Evolutionary conservation across 2,888 invertebrate genomes (phyloP).

Genomic region (Acleris cristana): DNA sequence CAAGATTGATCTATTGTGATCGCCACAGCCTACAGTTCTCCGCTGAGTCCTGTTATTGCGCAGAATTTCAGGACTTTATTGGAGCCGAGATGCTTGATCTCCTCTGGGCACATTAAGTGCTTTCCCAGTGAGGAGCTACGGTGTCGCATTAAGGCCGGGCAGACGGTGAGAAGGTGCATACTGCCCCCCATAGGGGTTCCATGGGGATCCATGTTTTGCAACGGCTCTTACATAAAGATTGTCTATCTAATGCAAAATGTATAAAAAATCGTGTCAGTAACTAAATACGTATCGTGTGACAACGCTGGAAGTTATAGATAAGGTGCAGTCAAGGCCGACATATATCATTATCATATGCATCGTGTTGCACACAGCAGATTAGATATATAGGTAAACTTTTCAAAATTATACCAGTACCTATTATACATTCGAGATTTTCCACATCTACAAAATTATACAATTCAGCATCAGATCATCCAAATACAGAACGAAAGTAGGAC

Average conservation of each 20-base stretch:
- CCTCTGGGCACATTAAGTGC: too few relatives aligned
- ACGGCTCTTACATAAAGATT: neutral
- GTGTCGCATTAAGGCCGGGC: too few relatives aligned
- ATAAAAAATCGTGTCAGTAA: conserved; percentile 39
- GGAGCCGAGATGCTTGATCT: too few relatives aligned
- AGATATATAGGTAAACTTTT: conserved; percentile 59
- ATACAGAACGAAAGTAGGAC: too few relatives aligned
- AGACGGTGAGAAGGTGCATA: too few relatives aligned
- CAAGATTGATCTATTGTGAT: too few relatives aligned
- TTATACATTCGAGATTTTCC: neutral
- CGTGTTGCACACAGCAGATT: conserved; percentile 62
- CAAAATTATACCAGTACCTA: conserved; percentile 16
- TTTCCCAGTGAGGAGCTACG: too few relatives aligned
- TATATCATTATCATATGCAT: conserved; percentile 59
- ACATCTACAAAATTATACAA: too few relatives aligned
- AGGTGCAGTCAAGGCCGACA: conserved; percentile 66
- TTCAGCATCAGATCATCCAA: too few relatives aligned
- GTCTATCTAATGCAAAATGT: conserved; percentile 18
- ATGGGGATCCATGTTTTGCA: neutral
- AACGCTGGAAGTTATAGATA: conserved; percentile 51
- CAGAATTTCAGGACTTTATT: too few relatives aligned
- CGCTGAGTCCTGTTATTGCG: too few relatives aligned
- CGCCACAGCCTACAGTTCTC: too few relatives aligned
- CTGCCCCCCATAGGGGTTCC: neutral
- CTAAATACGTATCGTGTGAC: conserved; percentile 33